phyloP scores from a whole-genome alignment of 2,888 invertebrate genomes.

The Eucera pruinosa region DNA sequence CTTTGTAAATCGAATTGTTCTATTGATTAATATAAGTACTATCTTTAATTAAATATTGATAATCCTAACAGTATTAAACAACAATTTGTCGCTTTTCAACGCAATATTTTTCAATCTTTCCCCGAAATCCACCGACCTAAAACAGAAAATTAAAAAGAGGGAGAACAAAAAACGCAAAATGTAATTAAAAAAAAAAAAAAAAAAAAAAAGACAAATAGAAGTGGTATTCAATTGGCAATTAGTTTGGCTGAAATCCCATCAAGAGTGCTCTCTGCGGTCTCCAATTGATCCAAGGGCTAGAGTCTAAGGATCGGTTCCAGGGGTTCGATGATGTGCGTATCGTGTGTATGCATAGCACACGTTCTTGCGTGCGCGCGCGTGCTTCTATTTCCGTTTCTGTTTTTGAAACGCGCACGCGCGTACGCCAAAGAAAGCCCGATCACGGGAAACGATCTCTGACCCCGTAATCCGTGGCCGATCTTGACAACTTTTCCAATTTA shows the following conservation, averaged over 20 bases:
- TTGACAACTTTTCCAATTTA: constrained; percentile 45
- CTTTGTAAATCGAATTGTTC: no score
- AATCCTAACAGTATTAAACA: not conserved
- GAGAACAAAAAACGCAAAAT: not conserved
- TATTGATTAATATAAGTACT: no score
- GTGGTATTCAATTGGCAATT: constrained; percentile 4
- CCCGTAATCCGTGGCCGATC: constrained; percentile 42
- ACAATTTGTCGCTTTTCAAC: not conserved
- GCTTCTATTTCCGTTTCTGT: constrained; percentile 18
- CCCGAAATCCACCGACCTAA: not conserved
- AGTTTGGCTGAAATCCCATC: constrained; percentile 22
- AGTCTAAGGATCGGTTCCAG: constrained; percentile 64
- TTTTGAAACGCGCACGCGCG: constrained; percentile 19
- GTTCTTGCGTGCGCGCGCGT: constrained; percentile 13
- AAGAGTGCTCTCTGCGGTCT: constrained; percentile 53
- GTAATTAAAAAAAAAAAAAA: not conserved
- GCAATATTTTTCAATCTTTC: constrained; percentile 7
- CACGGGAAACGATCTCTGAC: constrained; percentile 43
- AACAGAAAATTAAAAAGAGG: not conserved
- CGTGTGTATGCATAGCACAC: constrained; percentile 59
- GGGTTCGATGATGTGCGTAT: constrained; percentile 60
- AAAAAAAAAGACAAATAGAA: not conserved
- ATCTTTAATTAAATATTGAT: no score
- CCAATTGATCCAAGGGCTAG: constrained; percentile 53
- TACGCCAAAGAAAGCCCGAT: constrained; percentile 7